Conservation (phyloP, 2,797 vertebrate species). For the Sebastes diploproa region DNA sequence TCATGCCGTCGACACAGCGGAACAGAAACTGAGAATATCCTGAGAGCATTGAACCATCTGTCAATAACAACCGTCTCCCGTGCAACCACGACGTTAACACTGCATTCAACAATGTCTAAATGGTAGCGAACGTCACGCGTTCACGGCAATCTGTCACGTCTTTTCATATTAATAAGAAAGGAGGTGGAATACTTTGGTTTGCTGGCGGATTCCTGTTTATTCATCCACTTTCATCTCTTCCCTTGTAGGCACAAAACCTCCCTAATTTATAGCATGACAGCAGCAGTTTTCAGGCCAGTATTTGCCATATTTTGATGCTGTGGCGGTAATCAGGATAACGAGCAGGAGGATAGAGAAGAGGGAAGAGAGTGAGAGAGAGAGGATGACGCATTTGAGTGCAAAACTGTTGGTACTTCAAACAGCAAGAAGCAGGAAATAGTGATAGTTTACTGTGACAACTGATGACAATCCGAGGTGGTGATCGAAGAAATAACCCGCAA, state of each 20-base stretch:
- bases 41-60: slow-evolving; percentile 19
- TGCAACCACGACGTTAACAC: neutral
- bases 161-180: neutral
- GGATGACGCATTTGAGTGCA: neutral
- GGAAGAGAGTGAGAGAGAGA: neutral
- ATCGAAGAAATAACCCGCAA: neutral
- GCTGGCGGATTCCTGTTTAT: slow-evolving; percentile 22
- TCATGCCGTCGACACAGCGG: neutral
- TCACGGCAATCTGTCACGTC: neutral
- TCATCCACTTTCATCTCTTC: slow-evolving; percentile 26
- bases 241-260: slow-evolving; percentile 24
- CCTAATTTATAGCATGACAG: slow-evolving; percentile 40
- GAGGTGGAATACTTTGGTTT: neutral
- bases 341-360: slow-evolving; percentile 5
- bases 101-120: neutral
- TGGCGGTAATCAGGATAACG: slow-evolving; percentile 61
- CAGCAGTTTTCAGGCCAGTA: slow-evolving; percentile 39
- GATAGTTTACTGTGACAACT: neutral
- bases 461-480: neutral
- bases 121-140: neutral
- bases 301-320: slow-evolving; percentile 42
- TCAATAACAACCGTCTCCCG: slow-evolving; percentile 8
- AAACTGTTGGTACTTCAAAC: slow-evolving; percentile 23
- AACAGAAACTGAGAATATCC: neutral
- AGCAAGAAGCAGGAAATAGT: neutral